These are phyloP conservation scores for Siniperca obscura DNA, from an alignment of 2,797 vertebrate genomes.

Conservation along the genomic window DNA sequence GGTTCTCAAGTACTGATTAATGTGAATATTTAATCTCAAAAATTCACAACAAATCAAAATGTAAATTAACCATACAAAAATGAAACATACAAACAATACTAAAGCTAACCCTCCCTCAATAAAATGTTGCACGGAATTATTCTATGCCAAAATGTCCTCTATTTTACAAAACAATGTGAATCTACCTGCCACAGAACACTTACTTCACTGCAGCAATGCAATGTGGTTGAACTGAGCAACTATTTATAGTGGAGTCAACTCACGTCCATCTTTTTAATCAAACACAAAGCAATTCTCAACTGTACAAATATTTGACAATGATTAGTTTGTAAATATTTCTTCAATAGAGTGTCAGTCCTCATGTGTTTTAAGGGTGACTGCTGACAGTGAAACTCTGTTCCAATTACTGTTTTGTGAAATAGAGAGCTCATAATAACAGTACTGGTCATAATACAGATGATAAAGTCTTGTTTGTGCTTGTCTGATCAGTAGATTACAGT, in stretches of 20 bases:
- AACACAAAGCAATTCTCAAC: constrained; percentile 70
- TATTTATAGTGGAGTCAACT: constrained; percentile 58
- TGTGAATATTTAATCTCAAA: constrained; percentile 82
- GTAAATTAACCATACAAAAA: constrained; percentile 77
- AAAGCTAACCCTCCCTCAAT: constrained; percentile 65
- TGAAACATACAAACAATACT: constrained; percentile 82
- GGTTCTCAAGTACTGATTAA: constrained; percentile 93
- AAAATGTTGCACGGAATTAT: constrained; percentile 87
- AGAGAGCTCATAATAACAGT: constrained; percentile 56
- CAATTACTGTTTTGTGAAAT: constrained; percentile 59
- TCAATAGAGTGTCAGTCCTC: constrained; percentile 52
- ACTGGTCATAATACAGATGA: constrained; percentile 50
- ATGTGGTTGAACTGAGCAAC: constrained; percentile 52
- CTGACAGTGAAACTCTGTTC: constrained; percentile 58
- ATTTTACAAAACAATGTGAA: constrained; percentile 70
- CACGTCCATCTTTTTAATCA: constrained; percentile 67
- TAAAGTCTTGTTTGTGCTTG: constrained; percentile 76
- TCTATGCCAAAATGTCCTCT: constrained; percentile 63
- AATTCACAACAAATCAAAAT: constrained; percentile 80
- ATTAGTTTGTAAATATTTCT: constrained; percentile 74
- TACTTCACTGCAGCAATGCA: constrained; percentile 61
- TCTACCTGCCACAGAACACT: constrained; percentile 53
- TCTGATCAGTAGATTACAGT: constrained; percentile 56
- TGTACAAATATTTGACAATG: constrained; percentile 79
- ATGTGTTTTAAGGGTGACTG: constrained; percentile 46